phyloP scores from a whole-genome alignment of 2,113 vertebrate genomes.

The Anhinga anhinga region DNA sequence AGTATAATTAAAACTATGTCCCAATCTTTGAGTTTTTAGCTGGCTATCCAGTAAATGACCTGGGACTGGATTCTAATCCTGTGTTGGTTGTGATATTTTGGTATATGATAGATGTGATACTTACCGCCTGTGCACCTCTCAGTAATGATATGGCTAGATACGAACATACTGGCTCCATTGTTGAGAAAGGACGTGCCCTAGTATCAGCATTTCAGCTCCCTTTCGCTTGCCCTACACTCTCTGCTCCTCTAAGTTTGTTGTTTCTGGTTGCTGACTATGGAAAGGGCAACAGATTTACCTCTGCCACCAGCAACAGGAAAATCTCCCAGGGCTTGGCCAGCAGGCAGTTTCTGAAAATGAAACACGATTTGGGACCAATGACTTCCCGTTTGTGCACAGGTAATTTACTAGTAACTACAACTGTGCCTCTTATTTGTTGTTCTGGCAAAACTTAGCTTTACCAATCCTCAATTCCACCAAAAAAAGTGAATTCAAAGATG shows the following conservation, averaged over 20 bases:
- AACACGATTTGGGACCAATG: neutral
- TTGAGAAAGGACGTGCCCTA: neutral
- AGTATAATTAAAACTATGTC: neutral
- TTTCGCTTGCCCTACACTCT: neutral
- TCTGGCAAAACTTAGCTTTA: neutral
- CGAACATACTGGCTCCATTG: neutral
- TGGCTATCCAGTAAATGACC: neutral
- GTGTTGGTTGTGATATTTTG: neutral
- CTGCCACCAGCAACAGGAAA: neutral
- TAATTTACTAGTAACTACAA: neutral
- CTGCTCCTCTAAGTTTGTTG: neutral
- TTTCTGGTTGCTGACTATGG: neutral
- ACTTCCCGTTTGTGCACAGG: neutral
- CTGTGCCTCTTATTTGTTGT: fast-evolving
- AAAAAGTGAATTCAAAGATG: neutral
- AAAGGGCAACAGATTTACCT: neutral
- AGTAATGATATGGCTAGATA: neutral
- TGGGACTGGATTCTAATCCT: neutral
- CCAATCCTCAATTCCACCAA: neutral
- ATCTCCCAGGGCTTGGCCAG: neutral
- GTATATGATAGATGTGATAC: fast-evolving
- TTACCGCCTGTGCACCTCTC: neutral
- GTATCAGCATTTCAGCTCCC: neutral
- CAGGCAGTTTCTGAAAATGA: neutral
- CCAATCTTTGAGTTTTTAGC: neutral